Conservation (phyloP, 2,888 invertebrate genomes). For the Campoletis raptor region DNA sequence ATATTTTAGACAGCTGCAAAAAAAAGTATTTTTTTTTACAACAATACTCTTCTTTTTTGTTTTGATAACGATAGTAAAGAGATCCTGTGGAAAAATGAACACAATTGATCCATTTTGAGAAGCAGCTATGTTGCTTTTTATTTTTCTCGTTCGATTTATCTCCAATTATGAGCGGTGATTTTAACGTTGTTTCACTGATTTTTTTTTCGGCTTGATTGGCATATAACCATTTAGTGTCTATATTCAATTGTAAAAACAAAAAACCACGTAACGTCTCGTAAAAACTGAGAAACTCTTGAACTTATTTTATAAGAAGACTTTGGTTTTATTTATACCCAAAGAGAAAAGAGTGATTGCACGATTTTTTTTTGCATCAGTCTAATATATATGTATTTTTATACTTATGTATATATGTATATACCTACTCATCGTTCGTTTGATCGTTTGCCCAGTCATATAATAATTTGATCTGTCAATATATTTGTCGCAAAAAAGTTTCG, state of each 20-base stretch:
- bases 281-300: background rate
- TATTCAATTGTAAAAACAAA: background rate
- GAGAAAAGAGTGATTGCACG: background rate
- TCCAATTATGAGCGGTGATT: no score
- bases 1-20: background rate
- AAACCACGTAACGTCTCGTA: background rate
- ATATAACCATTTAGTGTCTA: background rate
- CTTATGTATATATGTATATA: background rate
- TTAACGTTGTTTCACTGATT: no score
- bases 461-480: constrained; percentile 7
- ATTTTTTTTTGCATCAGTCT: background rate
- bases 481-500: constrained; percentile 6
- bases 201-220: no score
- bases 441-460: constrained; percentile 56
- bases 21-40: background rate
- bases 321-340: background rate
- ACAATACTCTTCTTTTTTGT: background rate
- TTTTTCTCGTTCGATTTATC: background rate
- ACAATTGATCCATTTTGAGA: background rate
- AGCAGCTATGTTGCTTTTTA: background rate
- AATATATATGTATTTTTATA: background rate
- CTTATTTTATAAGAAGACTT: background rate
- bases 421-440: constrained; percentile 50
- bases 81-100: background rate
- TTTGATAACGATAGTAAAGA: background rate